Evolutionary conservation across 2,797 vertebrate genomes (phyloP).

Genomic region (Columba guinea): DNA sequence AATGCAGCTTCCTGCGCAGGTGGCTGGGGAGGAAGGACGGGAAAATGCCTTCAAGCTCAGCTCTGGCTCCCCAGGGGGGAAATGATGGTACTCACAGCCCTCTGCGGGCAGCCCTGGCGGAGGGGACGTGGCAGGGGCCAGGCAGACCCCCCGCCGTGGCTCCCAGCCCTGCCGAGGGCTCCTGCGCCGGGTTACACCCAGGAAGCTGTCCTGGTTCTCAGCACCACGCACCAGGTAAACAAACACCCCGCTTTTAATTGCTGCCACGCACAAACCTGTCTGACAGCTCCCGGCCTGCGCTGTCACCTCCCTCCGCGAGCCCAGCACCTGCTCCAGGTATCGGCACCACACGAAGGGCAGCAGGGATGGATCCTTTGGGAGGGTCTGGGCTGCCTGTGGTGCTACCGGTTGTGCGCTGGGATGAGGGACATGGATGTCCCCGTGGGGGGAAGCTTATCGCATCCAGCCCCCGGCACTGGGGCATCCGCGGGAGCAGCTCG

Average conservation of each 20-base stretch:
- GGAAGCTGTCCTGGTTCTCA: slow-evolving; percentile 64
- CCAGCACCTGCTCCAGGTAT: slow-evolving; percentile 38
- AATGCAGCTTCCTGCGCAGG: slow-evolving; percentile 62
- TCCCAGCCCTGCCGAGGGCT: slow-evolving; percentile 3
- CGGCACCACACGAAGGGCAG: not conserved
- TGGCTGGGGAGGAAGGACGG: slow-evolving; percentile 29
- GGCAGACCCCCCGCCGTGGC: not conserved
- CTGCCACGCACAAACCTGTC: slow-evolving; percentile 65
- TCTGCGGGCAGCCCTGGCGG: rapidly evolving
- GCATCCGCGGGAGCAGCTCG: not conserved
- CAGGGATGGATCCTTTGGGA: not conserved
- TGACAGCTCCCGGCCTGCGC: slow-evolving; percentile 59
- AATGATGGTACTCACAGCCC: not conserved
- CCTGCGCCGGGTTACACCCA: slow-evolving; percentile 27
- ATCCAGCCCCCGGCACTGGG: not conserved
- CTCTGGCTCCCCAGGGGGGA: not conserved
- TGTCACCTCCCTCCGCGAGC: slow-evolving; percentile 44
- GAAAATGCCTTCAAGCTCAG: not conserved
- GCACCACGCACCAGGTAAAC: slow-evolving; percentile 44
- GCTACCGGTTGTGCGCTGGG: not conserved
- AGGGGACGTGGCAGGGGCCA: not conserved
- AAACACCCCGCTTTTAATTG: slow-evolving; percentile 67
- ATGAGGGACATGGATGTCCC: not conserved
- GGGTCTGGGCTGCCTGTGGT: not conserved
- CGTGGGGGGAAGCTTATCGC: rapidly evolving